Evolutionary conservation across 2,113 vertebrate species (phyloP), one percentile per base, ranked within the genome.

Genomic region (Myiopsitta monachus): DNA sequence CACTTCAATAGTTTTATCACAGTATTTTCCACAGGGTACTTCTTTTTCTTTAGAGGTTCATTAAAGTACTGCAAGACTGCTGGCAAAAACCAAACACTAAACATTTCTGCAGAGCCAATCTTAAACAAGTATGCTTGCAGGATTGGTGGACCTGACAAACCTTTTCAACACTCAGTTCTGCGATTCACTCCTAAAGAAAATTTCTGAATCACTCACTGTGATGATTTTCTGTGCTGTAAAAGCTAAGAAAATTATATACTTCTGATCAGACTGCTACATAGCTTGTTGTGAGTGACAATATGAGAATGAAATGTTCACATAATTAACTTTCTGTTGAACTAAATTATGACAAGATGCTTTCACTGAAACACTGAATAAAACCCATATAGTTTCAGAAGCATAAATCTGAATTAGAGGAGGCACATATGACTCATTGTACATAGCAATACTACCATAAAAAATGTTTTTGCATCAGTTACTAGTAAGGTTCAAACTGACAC

Each of bases 181-280:
- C 84, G 49, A 86, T 77, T 88, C 59, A 88, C 41, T 28, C 54
- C n/a, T 36, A 16, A 72, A 80, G 54, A 82, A 92, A 67, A 84
- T 33, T 22, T 69, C 67, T 96, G 96, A 96, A 73, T 96, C 94
- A 94, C 76, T 74, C 94, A 76, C 93, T 88, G 33, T 47, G 41
- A 63, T 64, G 36, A 80, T 77, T 81, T 94, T 77, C 80, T 66
- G 13, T 77, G 83, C 83, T 81, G 33, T 64, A 94, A 93, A 90
- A 83, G 52, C 74, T 93, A 61, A 85, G 77, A 87, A 74, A 74
- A 94, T 79, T 2, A 79, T 19, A 73, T 10, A 57, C 62, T 85
- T 91, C 57, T 83, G 77, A 94, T 90, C 62, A 72, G 33, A 61
- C 82, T 11, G 36, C 74, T 68, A n/a, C 49, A 46, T 5, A 72